These are phyloP conservation scores for Stegana nigrithorax DNA, from an alignment of 2,888 invertebrate genomes.

Conservation along the genomic window DNA sequence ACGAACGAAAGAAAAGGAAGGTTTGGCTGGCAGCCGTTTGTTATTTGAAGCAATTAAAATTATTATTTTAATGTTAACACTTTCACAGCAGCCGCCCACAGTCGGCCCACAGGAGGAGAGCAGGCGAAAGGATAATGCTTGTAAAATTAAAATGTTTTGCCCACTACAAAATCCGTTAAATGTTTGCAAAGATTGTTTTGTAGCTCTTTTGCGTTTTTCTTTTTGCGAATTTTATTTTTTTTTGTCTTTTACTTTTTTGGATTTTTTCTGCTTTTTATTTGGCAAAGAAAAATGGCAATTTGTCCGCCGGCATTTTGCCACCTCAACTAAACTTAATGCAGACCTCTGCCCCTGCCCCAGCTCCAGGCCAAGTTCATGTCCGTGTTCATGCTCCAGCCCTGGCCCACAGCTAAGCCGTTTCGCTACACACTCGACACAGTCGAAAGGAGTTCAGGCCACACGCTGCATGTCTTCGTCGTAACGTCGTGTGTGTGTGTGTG, in stretches of 20 bases:
- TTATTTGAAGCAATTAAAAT: constrained; percentile 66
- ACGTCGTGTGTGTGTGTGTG: no score
- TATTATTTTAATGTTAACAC: constrained; percentile 68
- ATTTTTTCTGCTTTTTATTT: constrained; percentile 32
- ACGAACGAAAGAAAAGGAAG: background rate
- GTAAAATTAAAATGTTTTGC: constrained; percentile 49
- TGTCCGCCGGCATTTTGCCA: background rate
- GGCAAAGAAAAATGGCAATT: constrained; percentile 1
- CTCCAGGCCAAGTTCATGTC: no score
- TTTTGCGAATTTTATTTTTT: constrained; percentile 28
- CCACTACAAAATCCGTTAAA: constrained; percentile 48
- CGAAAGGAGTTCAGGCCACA: no score
- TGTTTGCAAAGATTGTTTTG: constrained; percentile 52
- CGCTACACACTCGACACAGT: no score
- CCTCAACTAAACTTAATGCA: background rate
- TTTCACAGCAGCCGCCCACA: no score
- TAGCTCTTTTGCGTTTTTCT: no score
- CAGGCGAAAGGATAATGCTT: constrained; percentile 48
- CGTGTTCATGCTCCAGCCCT: no score
- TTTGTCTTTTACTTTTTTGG: constrained; percentile 13
- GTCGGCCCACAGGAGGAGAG: background rate
- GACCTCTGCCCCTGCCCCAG: no score
- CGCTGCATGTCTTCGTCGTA: no score
- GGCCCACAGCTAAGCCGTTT: no score
- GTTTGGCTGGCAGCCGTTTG: no score